A percentile compares a stretch with the other conserved stretches of the same genome.
phyloP scores from a whole-genome alignment of 37 sponge, comb jelly and placozoan species.

The Oopsacas minuta region DNA sequence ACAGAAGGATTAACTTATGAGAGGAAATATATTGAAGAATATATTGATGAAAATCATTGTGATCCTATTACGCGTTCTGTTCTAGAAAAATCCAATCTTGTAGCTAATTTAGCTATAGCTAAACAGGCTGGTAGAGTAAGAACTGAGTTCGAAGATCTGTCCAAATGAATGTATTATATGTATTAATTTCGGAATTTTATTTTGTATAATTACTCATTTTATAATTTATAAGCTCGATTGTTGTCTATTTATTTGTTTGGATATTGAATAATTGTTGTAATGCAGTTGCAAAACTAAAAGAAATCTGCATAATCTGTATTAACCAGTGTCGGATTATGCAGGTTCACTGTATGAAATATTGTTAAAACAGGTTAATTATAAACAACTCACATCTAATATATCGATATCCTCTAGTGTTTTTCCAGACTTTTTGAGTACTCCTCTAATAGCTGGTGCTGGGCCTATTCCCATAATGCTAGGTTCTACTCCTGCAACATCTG shows the following conservation, averaged over 20 bases:
- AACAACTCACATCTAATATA: slow-evolving; percentile 67
- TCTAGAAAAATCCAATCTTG: not conserved
- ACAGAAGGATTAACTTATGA: not conserved
- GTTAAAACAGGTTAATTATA: too few relatives aligned
- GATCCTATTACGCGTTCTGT: not conserved
- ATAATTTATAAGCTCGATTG: too few relatives aligned
- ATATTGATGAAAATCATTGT: not conserved
- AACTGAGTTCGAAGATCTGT: not conserved
- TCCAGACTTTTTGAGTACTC: slow-evolving; percentile 36
- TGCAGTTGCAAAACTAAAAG: too few relatives aligned
- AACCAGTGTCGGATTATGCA: too few relatives aligned
- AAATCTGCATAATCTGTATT: too few relatives aligned
- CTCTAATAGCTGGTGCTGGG: slow-evolving; percentile 71
- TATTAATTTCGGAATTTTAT: too few relatives aligned
- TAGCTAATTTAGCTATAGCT: not conserved
- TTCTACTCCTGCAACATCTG: slow-evolving; percentile 73
- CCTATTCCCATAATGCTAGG: slow-evolving; percentile 96
- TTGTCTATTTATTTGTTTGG: too few relatives aligned
- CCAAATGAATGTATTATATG: too few relatives aligned
- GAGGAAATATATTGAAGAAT: not conserved
- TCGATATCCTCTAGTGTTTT: slow-evolving; percentile 57
- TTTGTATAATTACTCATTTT: too few relatives aligned
- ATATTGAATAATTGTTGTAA: too few relatives aligned
- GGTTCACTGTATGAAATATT: too few relatives aligned
- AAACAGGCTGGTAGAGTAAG: not conserved